Evolutionary conservation across 2,888 invertebrate genomes (phyloP).

Genomic region (Invenusta paracnida): DNA sequence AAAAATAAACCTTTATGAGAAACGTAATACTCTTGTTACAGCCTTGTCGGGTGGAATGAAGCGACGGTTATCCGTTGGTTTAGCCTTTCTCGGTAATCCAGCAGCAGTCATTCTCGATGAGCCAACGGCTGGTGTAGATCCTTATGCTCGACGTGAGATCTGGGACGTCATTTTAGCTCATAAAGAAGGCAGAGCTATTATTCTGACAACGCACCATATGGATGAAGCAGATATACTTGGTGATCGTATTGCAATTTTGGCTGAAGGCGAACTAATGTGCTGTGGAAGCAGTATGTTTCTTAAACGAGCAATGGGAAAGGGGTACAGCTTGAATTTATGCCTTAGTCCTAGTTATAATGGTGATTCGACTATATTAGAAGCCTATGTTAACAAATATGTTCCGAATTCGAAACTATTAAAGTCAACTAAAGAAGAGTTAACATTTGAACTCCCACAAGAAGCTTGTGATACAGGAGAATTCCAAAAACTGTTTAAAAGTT

Average conservation of each 20-base stretch:
- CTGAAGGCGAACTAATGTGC: constrained; percentile 57
- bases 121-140: constrained; percentile 81
- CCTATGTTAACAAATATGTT: neutral
- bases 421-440: neutral
- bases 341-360: neutral
- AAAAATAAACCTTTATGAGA: constrained; percentile 66
- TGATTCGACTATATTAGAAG: neutral
- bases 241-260: constrained; percentile 63
- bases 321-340: constrained; percentile 28
- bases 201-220: constrained; percentile 64
- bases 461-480: neutral
- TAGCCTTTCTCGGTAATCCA: constrained; percentile 76
- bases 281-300: constrained; percentile 33
- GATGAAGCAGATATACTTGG: constrained; percentile 64
- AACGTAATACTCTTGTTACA: constrained; percentile 60
- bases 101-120: constrained; percentile 73
- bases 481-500: neutral
- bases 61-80: constrained; percentile 77
- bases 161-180: constrained; percentile 70
- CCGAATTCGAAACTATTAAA: neutral
- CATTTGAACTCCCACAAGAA: neutral
- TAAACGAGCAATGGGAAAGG: constrained; percentile 1
- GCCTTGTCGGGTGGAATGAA: constrained; percentile 72
- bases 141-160: constrained; percentile 73
- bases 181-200: constrained; percentile 65